phyloP scores from a whole-genome alignment of 1,140 invertebrate genomes.

The Fopius arisanus region DNA sequence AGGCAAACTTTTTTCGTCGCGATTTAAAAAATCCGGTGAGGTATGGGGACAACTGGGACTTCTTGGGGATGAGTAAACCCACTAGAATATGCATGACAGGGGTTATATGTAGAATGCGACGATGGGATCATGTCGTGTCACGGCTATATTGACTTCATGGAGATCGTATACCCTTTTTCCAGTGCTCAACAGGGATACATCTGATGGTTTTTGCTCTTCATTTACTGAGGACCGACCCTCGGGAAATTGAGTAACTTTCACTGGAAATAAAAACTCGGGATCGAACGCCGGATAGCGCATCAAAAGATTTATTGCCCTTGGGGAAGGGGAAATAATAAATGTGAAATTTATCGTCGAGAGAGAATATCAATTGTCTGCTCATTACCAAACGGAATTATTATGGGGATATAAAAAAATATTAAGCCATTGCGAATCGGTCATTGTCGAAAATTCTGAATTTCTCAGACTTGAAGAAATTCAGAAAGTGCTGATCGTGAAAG shows the following conservation, averaged over 20 bases:
- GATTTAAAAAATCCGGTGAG: neutral
- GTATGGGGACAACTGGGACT: neutral
- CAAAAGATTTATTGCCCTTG: neutral
- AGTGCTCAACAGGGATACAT: neutral
- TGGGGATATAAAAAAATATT: no score
- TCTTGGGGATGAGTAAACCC: neutral
- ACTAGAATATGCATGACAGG: slow-evolving; percentile 1
- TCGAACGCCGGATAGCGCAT: neutral
- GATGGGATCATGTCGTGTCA: slow-evolving; percentile 8
- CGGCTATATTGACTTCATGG: neutral
- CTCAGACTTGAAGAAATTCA: no score
- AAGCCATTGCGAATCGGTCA: no score
- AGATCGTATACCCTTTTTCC: neutral
- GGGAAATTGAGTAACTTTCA: neutral
- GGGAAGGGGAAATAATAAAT: neutral
- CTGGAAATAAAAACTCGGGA: neutral
- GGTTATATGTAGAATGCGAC: neutral
- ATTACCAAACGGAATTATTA: no score
- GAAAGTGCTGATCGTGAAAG: no score
- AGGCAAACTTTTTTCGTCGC: neutral
- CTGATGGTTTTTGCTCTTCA: neutral
- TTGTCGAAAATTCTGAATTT: no score
- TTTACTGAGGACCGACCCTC: neutral
- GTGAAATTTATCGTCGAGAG: neutral
- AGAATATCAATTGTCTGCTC: neutral